Evolutionary conservation across 2,113 vertebrate genomes (phyloP).

Genomic region (Oryzias woworae): DNA sequence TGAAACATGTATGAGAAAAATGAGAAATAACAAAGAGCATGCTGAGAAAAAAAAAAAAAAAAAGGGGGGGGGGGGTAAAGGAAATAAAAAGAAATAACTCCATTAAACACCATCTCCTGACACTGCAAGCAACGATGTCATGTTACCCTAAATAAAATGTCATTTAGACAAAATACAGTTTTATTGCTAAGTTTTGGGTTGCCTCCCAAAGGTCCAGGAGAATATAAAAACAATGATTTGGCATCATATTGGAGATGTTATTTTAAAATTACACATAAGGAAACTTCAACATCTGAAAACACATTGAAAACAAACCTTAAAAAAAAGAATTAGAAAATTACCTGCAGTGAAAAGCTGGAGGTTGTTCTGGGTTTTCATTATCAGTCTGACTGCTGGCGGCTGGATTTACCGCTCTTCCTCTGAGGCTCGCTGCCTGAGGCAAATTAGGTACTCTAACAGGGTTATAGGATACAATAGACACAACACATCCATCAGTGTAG

Average conservation of each 20-base stretch:
- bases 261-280: neutral
- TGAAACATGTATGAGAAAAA: too few relatives aligned
- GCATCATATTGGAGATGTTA: neutral
- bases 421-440: conserved; percentile 39
- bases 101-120: too few relatives aligned
- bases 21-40: too few relatives aligned
- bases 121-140: too few relatives aligned
- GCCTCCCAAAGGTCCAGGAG: neutral
- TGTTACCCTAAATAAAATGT: too few relatives aligned
- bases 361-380: conserved; percentile 29
- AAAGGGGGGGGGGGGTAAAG: too few relatives aligned
- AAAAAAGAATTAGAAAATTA: conserved; percentile 11
- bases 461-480: conserved; percentile 43
- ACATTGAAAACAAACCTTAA: neutral
- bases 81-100: too few relatives aligned
- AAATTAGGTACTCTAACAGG: conserved; percentile 45
- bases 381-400: conserved; percentile 31
- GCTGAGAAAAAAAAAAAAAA: too few relatives aligned
- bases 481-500: conserved; percentile 35
- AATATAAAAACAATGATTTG: conserved; percentile 6
- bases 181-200: neutral
- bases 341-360: conserved; percentile 24
- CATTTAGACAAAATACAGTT: too few relatives aligned
- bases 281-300: neutral
- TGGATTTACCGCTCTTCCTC: conserved; percentile 44